Percentiles rank a stretch among this genome's conserved stretches.
Evolutionary conservation across 2,888 invertebrate genomes (phyloP).

Genomic region (Lycocerus yunnanus): DNA sequence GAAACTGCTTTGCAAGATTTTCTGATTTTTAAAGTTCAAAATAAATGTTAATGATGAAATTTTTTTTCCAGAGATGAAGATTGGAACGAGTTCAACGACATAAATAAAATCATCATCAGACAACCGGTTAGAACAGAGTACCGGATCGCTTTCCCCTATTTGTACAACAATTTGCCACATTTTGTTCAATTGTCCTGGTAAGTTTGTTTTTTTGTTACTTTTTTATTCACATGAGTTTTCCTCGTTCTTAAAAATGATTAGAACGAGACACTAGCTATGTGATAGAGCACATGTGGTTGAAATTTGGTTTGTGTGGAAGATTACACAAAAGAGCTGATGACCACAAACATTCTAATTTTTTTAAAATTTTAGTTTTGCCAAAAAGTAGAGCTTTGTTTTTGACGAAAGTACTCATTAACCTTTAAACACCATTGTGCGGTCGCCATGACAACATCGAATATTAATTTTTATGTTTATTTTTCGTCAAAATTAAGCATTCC

Average conservation of each 20-base stretch:
- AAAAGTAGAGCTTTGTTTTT: too few relatives aligned
- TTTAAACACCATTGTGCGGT: too few relatives aligned
- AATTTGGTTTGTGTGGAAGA: slow-evolving; percentile 60
- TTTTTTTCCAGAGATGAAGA: slow-evolving; percentile 83
- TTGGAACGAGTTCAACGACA: slow-evolving; percentile 99
- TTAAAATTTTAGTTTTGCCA: not conserved
- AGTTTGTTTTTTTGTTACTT: slow-evolving; percentile 53
- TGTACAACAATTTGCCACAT: slow-evolving; percentile 98
- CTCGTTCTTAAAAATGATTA: slow-evolving; percentile 3
- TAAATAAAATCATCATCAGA: slow-evolving; percentile 99
- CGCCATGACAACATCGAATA: too few relatives aligned
- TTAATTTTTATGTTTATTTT: too few relatives aligned
- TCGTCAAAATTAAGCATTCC: too few relatives aligned
- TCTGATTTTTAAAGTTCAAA: not conserved
- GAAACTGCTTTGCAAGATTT: not conserved
- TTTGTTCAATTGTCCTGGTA: slow-evolving; percentile 98
- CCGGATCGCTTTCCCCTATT: slow-evolving; percentile 97
- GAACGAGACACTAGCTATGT: slow-evolving; percentile 61
- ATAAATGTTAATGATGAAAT: not conserved
- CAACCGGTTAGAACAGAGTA: slow-evolving; percentile 99
- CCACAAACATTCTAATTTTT: slow-evolving; percentile 56
- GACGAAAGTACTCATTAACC: too few relatives aligned
- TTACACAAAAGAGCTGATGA: slow-evolving; percentile 60
- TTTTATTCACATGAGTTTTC: slow-evolving; percentile 8
- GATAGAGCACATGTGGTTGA: slow-evolving; percentile 57